Conservation (phyloP, 35 echinoderm and acorn worm genomes). For the Ophioderma brevispina region DNA sequence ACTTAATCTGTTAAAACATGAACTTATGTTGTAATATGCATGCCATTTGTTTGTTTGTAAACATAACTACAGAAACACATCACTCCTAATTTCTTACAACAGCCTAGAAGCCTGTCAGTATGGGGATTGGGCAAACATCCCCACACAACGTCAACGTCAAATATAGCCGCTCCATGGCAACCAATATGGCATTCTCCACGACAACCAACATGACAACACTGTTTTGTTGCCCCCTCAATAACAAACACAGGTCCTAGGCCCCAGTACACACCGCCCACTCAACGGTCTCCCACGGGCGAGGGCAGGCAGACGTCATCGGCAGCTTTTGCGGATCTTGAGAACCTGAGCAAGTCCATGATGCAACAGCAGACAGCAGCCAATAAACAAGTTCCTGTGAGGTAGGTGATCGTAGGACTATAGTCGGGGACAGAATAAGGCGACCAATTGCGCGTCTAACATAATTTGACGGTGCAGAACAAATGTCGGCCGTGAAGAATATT, state of each 20-base stretch:
- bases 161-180: constrained; percentile 8
- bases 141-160: not conserved
- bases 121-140: not conserved
- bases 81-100: not conserved
- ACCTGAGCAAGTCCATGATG: constrained; percentile 73
- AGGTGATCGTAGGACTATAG: too few species aligned
- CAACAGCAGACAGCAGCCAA: constrained; percentile 38
- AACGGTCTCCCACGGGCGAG: not conserved
- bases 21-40: too few species aligned
- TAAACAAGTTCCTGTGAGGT: constrained; percentile 15
- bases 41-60: not conserved
- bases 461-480: too few species aligned
- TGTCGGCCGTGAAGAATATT: too few species aligned
- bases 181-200: not conserved
- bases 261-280: not conserved
- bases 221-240: not conserved
- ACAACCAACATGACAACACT: not conserved
- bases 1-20: too few species aligned
- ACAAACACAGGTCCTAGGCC: not conserved
- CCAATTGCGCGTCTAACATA: too few species aligned
- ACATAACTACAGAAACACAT: not conserved
- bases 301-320: not conserved
- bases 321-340: constrained; percentile 72
- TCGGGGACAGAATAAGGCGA: too few species aligned
- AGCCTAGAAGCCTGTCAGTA: not conserved